Conservation (phyloP, 1,140 invertebrate genomes). For the Diorhabda carinulata region DNA sequence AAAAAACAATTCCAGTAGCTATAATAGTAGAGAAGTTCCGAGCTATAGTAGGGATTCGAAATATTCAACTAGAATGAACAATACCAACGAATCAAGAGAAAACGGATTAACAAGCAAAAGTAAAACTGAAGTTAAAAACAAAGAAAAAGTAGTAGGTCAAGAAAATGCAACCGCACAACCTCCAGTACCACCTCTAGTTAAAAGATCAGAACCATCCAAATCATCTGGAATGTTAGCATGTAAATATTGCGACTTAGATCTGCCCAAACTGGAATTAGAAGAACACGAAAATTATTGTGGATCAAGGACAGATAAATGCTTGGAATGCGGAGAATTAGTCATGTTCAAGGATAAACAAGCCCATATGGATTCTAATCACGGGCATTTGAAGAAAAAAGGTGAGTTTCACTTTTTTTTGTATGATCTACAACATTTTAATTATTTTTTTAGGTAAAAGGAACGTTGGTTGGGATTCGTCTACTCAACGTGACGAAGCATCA, state of each 20-base stretch:
- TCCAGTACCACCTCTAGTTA: not conserved
- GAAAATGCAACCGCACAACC: not conserved
- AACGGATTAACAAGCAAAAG: not conserved
- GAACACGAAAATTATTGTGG: conserved; percentile 65
- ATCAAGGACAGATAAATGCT: conserved; percentile 61
- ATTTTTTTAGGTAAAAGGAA: not conserved
- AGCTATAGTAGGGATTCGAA: not conserved
- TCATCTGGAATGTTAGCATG: conserved; percentile 48
- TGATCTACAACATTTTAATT: not conserved
- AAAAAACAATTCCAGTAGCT: conserved; percentile 15
- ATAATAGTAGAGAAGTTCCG: not conserved
- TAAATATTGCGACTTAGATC: conserved; percentile 60
- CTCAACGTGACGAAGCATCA: conserved; percentile 21
- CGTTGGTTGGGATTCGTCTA: conserved; percentile 34
- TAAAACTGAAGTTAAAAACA: conserved; percentile 11
- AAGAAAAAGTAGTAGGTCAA: conserved; percentile 5
- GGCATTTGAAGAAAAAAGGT: conserved; percentile 47
- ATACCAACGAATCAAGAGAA: conserved; percentile 8
- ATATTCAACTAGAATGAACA: conserved; percentile 2
- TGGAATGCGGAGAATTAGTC: conserved; percentile 60
- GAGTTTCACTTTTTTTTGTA: not conserved
- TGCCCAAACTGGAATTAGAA: conserved; percentile 55
- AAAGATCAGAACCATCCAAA: conserved; percentile 19
- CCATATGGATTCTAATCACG: conserved; percentile 61
- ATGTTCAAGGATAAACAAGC: conserved; percentile 63